Base-by-base conservation (phyloP, 2,797 vertebrate genomes). In the Thripadectes ignobilis region DNA sequence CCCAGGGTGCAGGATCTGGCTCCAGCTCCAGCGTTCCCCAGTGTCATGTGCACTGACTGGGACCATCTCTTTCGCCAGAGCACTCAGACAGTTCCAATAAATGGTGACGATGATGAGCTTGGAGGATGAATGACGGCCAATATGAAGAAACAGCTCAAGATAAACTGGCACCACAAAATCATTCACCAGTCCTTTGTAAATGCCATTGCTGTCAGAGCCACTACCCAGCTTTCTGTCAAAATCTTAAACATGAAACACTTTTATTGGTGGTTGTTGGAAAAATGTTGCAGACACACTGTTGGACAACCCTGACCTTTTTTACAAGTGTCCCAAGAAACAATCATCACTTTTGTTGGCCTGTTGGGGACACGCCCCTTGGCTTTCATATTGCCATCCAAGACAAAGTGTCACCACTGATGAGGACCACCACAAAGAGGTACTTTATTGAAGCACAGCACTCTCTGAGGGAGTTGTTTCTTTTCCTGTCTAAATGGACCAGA, bases 121-220 rank as follows among this genome's bases (percentile, higher is more conserved):
- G 69, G 51, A 69, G 76, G 41, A 52, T 77, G 85, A 91, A 81
- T 92, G 69, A 38, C 22, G 36, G 55, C 34, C 49, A 84, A 93
- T 77, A 77, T 94, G 92, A 94, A 92, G 88, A 95, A 95, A 89
- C 10, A 67, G 10, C 24, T 84, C 43, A 59, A 22, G 16, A 58
- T 65, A 76, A 92, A 92, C 26, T 27, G n/a, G 23, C 63, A 84
- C 38, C 41, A 54, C 51, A 78, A 79, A 87, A 82, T 67, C 39
- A 51, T 12, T 73, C 80, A 78, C 18, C 45, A 85, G 1, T 77
- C 57, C 48, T 89, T 77, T 49, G 41, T 72, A 93, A 94, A 95
- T 34, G 22, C 18, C 63, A 55, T 46, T 71, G 69, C 65, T 92
- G 65, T 73, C 77, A 54, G 32, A 93, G 67, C 22, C 18, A 85